These are phyloP conservation scores for Macropus fuliginosus DNA, from an alignment of 2,797 vertebrate species.

Conservation along the genomic window DNA sequence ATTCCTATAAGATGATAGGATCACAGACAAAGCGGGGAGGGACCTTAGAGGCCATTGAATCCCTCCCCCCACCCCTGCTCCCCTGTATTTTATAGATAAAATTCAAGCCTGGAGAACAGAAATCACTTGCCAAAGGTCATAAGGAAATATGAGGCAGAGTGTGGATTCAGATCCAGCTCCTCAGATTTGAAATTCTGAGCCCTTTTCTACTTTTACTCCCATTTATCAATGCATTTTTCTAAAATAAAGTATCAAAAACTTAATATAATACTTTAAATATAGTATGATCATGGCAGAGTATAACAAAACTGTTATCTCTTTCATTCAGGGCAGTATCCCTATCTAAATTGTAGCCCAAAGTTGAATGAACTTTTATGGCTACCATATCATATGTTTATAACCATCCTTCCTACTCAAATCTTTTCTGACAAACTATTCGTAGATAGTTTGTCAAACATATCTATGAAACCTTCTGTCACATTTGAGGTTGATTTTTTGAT, in stretches of 20 bases:
- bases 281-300: not conserved
- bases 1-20: not conserved
- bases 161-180: not conserved
- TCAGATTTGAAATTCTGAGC: not conserved
- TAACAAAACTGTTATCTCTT: not conserved
- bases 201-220: not conserved
- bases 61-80: too few species aligned
- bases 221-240: not conserved
- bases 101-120: not conserved
- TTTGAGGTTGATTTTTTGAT: not conserved
- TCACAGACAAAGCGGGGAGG: not conserved
- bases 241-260: not conserved
- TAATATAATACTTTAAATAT: not conserved
- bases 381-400: not conserved
- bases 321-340: not conserved
- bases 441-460: too few species aligned
- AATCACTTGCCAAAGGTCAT: not conserved
- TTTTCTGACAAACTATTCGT: not conserved
- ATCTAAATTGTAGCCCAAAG: not conserved
- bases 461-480: not conserved
- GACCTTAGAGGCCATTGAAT: not conserved
- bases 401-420: not conserved
- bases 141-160: not conserved
- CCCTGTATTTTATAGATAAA: not conserved
- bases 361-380: not conserved